Base-by-base conservation (phyloP, 2,888 invertebrate genomes). In the Drosophila pseudotakahashii region DNA sequence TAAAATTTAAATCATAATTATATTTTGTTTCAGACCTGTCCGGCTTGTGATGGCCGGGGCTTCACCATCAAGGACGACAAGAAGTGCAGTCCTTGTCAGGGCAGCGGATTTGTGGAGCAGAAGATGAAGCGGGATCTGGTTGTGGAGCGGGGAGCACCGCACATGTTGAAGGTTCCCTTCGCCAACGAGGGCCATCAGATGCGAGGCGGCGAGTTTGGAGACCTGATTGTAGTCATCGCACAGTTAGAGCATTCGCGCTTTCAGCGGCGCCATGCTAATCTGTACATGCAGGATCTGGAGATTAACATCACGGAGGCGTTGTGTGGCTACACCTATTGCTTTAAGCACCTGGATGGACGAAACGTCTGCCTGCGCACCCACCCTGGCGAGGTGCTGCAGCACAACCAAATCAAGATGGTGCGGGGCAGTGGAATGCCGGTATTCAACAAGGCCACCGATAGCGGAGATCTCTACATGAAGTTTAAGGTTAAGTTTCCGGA, bases 341-440 rank as follows among this genome's bases (percentile, higher is more conserved):
- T 98, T n/a, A 95, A 95, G 89, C 98, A 98, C 92, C 93, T 99
- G 79, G 98, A 98, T 93, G 97, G 97, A 0, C 94, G 98, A 51
- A 95, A 96, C 88, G 93, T 98, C 70, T 93, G 97, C 57, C 93
- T 99, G 59, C 95, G 94, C 90, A 95, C 95, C 81, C 93, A 94
- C 4, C 94, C 96, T 6, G 98, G 98, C 14, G 94, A 96, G 79
- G 95, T 98, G 16, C 94, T 98, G 74, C 95, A 96, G 87, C 97
- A 97, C 58, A 97, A 96, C 91, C 94, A 94, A 89, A 92, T 96
- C 3, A 96, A 96, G 91, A 95, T 95, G 72, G 94, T 98, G 61
- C 93, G 93, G 72, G 96, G 95, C 6, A 97, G 98, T 92, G 98
- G 98, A 23, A 98, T 98, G 98, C 98, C 98, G 1, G 93, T 94